phyloP scores from a whole-genome alignment of 1,140 invertebrate species.

The Drosophila auraria region DNA sequence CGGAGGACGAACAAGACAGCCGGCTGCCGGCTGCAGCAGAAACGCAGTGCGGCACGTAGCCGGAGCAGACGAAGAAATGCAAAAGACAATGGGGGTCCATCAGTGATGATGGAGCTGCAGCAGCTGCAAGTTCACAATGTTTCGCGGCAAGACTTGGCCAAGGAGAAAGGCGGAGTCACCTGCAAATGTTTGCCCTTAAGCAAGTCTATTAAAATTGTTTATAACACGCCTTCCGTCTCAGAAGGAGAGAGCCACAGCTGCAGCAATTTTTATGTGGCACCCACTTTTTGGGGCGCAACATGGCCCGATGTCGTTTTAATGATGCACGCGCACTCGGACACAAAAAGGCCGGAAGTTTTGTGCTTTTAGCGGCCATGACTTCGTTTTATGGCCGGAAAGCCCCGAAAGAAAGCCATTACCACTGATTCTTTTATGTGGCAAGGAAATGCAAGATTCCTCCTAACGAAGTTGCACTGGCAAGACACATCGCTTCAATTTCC shows the following conservation, averaged over 20 bases:
- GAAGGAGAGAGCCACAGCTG: slow-evolving; percentile 38
- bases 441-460: slow-evolving; percentile 67
- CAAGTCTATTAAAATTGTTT: slow-evolving; percentile 84
- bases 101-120: slow-evolving; percentile 37
- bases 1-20: slow-evolving; percentile 10
- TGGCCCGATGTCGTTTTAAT: slow-evolving; percentile 71
- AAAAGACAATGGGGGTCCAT: slow-evolving; percentile 65
- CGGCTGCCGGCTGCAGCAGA: slow-evolving; percentile 21
- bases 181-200: slow-evolving; percentile 75
- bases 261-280: slow-evolving; percentile 65
- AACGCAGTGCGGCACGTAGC: slow-evolving; percentile 71
- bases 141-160: slow-evolving; percentile 31
- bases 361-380: slow-evolving; percentile 75
- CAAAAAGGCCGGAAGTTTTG: slow-evolving; percentile 78
- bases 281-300: slow-evolving; percentile 42
- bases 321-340: slow-evolving; percentile 62
- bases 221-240: slow-evolving; percentile 42
- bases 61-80: slow-evolving; percentile 53
- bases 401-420: slow-evolving; percentile 54
- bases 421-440: slow-evolving; percentile 71
- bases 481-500: slow-evolving; percentile 72
- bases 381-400: slow-evolving; percentile 69
- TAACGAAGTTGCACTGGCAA: slow-evolving; percentile 45
- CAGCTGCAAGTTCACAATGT: slow-evolving; percentile 63
- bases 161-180: slow-evolving; percentile 21